These are phyloP conservation scores for Gerris lacustris DNA, from an alignment of 2,888 invertebrate genomes.

Conservation along the genomic window DNA sequence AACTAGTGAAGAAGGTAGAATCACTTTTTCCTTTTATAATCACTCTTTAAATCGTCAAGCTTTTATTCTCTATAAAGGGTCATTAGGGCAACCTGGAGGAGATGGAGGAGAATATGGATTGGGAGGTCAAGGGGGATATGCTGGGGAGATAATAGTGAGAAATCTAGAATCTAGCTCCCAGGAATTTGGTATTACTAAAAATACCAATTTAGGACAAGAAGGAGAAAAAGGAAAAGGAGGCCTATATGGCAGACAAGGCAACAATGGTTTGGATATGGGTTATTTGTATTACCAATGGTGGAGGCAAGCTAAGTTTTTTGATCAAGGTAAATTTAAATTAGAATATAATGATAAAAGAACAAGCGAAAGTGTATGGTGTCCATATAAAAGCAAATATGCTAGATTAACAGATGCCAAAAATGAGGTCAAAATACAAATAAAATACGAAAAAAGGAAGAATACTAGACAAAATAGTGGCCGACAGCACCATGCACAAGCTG, in stretches of 20 bases:
- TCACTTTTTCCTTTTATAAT: conserved; percentile 21
- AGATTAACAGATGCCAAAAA: too few relatives aligned
- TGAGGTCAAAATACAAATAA: neutral
- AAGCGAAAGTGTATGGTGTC: too few relatives aligned
- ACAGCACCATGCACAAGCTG: neutral
- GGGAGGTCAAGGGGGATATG: conserved; percentile 28
- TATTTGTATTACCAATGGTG: conserved; percentile 18
- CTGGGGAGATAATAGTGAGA: conserved; percentile 24
- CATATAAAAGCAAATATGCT: too few relatives aligned
- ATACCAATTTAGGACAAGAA: conserved; percentile 15
- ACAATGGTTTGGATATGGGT: conserved; percentile 29
- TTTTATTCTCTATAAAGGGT: conserved; percentile 25
- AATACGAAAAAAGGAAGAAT: neutral
- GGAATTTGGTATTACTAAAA: neutral
- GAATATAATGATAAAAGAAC: too few relatives aligned
- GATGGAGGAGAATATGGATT: conserved; percentile 26
- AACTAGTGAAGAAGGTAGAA: conserved; percentile 19
- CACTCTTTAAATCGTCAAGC: conserved; percentile 15
- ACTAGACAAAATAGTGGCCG: neutral
- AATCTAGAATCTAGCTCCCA: conserved; percentile 5
- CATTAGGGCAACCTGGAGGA: conserved; percentile 24
- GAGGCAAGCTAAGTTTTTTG: neutral
- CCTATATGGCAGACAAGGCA: conserved; percentile 24
- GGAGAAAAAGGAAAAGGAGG: conserved; percentile 27
- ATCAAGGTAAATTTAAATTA: neutral